Conservation (phyloP, 1,140 invertebrate genomes). For the Hylyphantes graminicola region DNA sequence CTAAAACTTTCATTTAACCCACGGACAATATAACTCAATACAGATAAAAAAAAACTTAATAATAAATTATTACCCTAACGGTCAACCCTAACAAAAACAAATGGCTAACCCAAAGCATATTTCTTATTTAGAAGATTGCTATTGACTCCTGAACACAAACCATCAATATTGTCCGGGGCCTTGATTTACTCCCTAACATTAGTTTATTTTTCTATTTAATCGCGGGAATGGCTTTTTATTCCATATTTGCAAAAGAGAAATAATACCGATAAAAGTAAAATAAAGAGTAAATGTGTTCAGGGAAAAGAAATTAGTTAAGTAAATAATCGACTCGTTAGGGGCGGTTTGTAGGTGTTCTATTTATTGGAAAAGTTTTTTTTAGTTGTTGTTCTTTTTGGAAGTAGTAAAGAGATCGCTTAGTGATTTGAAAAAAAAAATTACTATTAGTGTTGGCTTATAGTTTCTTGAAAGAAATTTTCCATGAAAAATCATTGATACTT, state of each 20-base stretch:
- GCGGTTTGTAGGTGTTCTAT: too few species aligned
- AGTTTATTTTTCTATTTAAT: neutral
- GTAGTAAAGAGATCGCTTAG: too few species aligned
- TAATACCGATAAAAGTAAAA: neutral
- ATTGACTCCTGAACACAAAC: conserved; percentile 21
- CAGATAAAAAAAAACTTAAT: neutral
- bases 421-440: too few species aligned
- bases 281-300: neutral
- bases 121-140: conserved; percentile 44
- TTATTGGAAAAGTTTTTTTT: too few species aligned
- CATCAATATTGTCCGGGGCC: conserved; percentile 17
- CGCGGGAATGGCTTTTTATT: neutral
- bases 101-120: conserved; percentile 1
- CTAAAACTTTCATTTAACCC: too few species aligned
- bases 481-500: too few species aligned
- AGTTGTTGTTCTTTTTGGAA: too few species aligned
- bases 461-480: too few species aligned
- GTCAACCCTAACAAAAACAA: conserved; percentile 22
- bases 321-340: too few species aligned
- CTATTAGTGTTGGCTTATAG: too few species aligned
- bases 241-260: conserved; percentile 33
- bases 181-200: neutral
- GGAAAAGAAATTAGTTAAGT: conserved; percentile 1
- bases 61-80: conserved; percentile 23
- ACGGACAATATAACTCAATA: too few species aligned